Evolutionary conservation across 2,888 invertebrate genomes (phyloP).

Genomic region (Cryptocephalus primarius): DNA sequence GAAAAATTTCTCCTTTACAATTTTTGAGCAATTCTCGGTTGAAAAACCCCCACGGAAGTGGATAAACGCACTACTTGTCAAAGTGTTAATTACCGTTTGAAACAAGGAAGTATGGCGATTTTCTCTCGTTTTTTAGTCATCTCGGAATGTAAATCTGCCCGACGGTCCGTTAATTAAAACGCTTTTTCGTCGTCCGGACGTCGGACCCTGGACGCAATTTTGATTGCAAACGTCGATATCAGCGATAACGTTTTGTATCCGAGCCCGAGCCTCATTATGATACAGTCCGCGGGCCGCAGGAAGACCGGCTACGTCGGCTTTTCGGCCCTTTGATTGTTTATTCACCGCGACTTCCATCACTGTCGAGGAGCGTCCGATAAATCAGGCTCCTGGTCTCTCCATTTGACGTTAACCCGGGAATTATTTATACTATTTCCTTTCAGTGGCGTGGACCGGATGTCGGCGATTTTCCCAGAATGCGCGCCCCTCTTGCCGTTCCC

Average conservation of each 20-base stretch:
- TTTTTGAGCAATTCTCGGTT: too few species aligned
- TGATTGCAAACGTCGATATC: conserved; percentile 28
- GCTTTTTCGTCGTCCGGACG: too few species aligned
- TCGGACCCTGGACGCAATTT: conserved; percentile 15
- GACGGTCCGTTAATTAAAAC: too few species aligned
- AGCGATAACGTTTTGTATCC: conserved; percentile 21
- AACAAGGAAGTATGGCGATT: too few species aligned
- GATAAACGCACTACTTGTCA: too few species aligned
- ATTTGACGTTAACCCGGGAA: conserved; percentile 28
- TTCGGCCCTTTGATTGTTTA: conserved; percentile 32
- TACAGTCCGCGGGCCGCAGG: conserved; percentile 9
- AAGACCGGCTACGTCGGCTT: conserved; percentile 13
- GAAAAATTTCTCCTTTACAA: too few species aligned
- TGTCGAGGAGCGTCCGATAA: conserved; percentile 35
- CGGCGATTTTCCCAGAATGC: too few species aligned
- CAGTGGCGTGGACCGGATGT: conserved; percentile 10
- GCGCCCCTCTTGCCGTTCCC: too few species aligned
- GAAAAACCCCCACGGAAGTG: too few species aligned
- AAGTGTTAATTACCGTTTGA: too few species aligned
- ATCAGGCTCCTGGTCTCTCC: conserved; percentile 26
- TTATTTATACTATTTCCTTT: conserved; percentile 32
- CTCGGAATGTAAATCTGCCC: too few species aligned
- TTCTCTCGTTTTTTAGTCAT: too few species aligned
- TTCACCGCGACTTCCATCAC: conserved; percentile 38
- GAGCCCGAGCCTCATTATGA: conserved; percentile 11